These are phyloP conservation scores for Urosaurus nigricauda DNA, from an alignment of 2,797 vertebrate species.

Conservation along the genomic window DNA sequence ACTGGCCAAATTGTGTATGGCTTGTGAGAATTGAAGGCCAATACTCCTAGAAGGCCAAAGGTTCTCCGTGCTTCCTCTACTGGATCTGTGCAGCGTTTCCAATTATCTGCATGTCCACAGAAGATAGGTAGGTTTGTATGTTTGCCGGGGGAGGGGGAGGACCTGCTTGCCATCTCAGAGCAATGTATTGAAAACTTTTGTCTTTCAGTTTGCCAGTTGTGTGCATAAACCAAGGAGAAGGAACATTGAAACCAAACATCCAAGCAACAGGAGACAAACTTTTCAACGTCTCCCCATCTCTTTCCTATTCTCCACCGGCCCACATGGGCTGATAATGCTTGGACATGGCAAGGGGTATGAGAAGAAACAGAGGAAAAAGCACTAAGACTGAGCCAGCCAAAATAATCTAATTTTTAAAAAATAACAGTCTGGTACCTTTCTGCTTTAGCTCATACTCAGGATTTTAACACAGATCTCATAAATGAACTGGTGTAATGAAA, in stretches of 20 bases:
- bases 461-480: background rate
- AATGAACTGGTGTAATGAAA: background rate
- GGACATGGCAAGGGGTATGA: background rate
- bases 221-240: background rate
- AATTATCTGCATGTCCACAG: too few species aligned
- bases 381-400: background rate
- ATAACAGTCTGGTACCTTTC: background rate
- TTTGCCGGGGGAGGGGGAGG: fast-evolving
- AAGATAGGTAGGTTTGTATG: too few species aligned
- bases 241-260: background rate
- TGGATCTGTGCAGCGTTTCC: background rate
- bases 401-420: background rate
- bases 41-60: too few species aligned
- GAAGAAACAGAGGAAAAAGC: background rate
- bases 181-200: background rate
- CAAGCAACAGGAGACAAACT: background rate
- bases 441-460: background rate
- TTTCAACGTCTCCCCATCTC: background rate
- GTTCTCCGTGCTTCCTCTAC: too few species aligned
- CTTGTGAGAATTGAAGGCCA: too few species aligned
- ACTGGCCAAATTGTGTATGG: too few species aligned
- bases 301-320: too few species aligned
- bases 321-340: background rate
- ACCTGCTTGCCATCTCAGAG: background rate
- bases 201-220: background rate